These are phyloP conservation scores for Drosophila murphyi DNA, from an alignment of 1,140 invertebrate species.

Conservation along the genomic window DNA sequence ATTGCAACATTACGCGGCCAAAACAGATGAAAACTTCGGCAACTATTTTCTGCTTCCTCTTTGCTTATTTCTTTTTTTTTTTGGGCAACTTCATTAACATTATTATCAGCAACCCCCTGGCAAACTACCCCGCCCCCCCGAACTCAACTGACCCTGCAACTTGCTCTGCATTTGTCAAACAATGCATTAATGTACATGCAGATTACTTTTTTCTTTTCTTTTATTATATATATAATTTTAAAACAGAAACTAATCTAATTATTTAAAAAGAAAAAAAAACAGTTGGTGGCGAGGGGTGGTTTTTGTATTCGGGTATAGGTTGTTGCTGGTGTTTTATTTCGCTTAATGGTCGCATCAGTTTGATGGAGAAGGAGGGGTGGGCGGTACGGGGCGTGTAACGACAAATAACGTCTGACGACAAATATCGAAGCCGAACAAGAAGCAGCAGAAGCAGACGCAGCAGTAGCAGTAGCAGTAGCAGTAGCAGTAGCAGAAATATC, in stretches of 20 bases:
- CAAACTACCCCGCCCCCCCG: not conserved
- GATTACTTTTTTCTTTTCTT: constrained; percentile 1
- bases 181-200: constrained; percentile 13
- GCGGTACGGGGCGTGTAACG: constrained; percentile 43
- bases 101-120: constrained; percentile 47
- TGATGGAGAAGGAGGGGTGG: not conserved
- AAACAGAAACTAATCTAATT: not conserved
- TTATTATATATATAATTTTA: not conserved
- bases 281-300: not conserved
- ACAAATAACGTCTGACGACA: constrained; percentile 73
- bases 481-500: not conserved
- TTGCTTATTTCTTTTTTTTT: constrained; percentile 2
- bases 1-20: constrained; percentile 58
- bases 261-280: not conserved
- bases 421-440: constrained; percentile 42
- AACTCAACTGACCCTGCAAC: not conserved
- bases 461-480: not conserved
- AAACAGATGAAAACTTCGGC: constrained; percentile 57
- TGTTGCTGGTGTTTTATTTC: constrained; percentile 32
- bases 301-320: not conserved
- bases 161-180: constrained; percentile 3
- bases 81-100: constrained; percentile 68
- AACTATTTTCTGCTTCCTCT: not conserved
- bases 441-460: constrained; percentile 12
- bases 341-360: constrained; percentile 50